Evolutionary conservation across 2,888 invertebrate species (phyloP), one percentile per base, ranked within the genome.

Genomic region (Drosophila mercatorum): DNA sequence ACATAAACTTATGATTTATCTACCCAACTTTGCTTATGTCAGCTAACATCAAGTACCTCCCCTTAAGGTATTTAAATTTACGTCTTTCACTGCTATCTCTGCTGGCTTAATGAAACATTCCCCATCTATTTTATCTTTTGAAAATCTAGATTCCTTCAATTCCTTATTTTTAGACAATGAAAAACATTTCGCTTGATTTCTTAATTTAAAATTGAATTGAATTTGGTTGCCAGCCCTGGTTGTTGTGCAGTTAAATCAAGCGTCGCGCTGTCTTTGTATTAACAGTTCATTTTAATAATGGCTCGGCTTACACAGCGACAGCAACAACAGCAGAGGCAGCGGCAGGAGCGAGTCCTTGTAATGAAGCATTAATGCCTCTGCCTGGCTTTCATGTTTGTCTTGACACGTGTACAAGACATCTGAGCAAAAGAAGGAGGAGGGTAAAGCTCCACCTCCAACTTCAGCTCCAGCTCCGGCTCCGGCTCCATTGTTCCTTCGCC

Each of bases 211-310:
- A 77, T 66, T 75, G 61, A 61, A 78, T 79, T 68, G 17, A 66
- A 63, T 44, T 63, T 11, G 60, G 38, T 59, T 72, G 80, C 38
- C 76, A 75, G 43, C 59, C 47, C 58, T 65, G 67, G 43, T 60
- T 55, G 36, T 41, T 59, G 58, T 63, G 51, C 44, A 69, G 72
- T 83, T 75, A 68, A 88, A 68, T 85, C 83, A 78, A 73, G 78
- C 83, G 78, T 75, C 51, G 58, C 46, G 52, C 58, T 72, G 67
- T 66, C 60, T 31, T 88, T 88, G 84, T 89, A 87, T 89, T 79
- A 81, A 87, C 84, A 80, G 88, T 87, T 89, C 72, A 89, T 84
- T 88, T 83, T 76, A 86, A 88, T 88, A 83, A 83, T 68, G 76
- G 69, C 67, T 64, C 31, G 68, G 67, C 63, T 71, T 71, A 64